Evolutionary conservation across 2,113 vertebrate genomes (phyloP).

Genomic region (Myodes glareolus): DNA sequence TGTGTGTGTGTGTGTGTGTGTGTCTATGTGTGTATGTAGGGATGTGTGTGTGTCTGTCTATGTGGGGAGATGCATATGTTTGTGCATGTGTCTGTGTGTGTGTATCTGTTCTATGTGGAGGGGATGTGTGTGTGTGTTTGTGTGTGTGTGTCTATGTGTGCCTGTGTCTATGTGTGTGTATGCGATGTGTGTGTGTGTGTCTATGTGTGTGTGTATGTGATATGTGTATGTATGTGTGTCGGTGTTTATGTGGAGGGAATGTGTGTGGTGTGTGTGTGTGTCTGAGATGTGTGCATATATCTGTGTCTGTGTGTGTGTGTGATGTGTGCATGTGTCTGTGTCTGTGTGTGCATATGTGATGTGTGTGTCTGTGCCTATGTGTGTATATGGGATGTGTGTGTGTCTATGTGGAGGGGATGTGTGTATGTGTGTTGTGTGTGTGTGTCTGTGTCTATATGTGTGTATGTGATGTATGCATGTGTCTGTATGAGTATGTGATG

Average conservation of each 20-base stretch:
- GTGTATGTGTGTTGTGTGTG: too few species aligned
- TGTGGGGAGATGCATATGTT: too few species aligned
- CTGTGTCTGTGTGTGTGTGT: background rate
- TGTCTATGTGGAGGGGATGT: too few species aligned
- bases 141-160: background rate
- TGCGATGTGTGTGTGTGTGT: background rate
- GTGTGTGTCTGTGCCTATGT: background rate
- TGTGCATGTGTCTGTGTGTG: too few species aligned
- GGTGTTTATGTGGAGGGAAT: background rate
- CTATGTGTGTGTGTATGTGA: background rate
- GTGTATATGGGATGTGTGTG: background rate
- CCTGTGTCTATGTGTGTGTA: background rate
- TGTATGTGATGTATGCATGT: background rate
- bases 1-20: too few species aligned
- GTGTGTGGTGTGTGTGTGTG: background rate
- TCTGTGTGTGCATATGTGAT: accelerated
- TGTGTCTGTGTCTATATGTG: too few species aligned
- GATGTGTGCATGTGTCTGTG: background rate
- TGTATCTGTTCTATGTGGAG: background rate
- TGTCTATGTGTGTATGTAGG: accelerated
- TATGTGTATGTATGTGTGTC: accelerated
- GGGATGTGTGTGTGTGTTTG: background rate
- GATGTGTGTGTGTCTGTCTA: background rate
- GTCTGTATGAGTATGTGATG: background rate
- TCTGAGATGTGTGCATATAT: background rate